Evolutionary conservation across 2,797 vertebrate genomes (phyloP).

Genomic region (Melanotaenia trifasciata): DNA sequence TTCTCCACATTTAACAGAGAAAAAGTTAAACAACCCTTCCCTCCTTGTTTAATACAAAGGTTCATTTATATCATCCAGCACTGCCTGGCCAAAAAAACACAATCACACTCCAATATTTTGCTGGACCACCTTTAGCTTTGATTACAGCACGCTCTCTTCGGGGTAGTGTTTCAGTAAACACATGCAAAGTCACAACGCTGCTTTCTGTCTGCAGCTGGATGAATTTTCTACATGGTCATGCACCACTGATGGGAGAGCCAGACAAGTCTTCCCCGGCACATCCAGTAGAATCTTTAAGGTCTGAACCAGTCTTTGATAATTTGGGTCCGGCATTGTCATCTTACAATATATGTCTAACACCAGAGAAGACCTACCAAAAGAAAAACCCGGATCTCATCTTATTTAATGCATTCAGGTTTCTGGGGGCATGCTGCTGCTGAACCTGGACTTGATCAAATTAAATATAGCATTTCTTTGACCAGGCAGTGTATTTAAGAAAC

Average conservation of each 20-base stretch:
- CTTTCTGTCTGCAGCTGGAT: background rate
- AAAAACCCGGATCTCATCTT: background rate
- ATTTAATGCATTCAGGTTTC: background rate
- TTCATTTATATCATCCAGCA: background rate
- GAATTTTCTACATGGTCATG: background rate
- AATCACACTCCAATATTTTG: background rate
- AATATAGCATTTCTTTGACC: background rate
- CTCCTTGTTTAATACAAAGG: background rate
- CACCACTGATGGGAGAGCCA: background rate
- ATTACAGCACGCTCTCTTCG: background rate
- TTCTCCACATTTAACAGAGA: constrained; percentile 63
- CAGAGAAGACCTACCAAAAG: background rate
- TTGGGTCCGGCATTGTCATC: background rate
- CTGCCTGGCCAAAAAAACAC: background rate
- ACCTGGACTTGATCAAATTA: background rate
- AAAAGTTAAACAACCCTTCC: background rate
- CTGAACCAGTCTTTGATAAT: background rate
- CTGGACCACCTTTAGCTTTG: background rate
- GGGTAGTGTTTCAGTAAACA: background rate
- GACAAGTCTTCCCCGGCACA: background rate
- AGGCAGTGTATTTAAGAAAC: background rate
- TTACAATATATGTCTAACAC: background rate
- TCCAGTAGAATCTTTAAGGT: background rate
- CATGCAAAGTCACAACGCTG: background rate
- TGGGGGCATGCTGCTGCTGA: background rate